Conservation (phyloP, 2,113 vertebrate species). For the Morone saxatilis region DNA sequence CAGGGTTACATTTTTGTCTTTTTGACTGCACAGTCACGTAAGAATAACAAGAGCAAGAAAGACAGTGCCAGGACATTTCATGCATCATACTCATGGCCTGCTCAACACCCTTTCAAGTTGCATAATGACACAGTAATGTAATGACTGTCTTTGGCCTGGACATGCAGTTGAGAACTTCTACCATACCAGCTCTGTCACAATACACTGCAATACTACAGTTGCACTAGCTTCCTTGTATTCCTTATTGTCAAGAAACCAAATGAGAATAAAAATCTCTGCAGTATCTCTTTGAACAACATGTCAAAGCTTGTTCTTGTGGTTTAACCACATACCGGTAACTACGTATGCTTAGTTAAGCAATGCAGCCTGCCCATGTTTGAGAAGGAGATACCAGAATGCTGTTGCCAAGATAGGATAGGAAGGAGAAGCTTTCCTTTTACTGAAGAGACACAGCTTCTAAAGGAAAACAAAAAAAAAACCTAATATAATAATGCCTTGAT, state of each 20-base stretch:
- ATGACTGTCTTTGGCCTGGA: not conserved
- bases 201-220: no score
- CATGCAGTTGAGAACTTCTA: not conserved
- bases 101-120: not conserved
- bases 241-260: not conserved
- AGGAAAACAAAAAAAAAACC: not conserved
- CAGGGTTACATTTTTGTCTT: not conserved
- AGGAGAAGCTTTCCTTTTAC: no score
- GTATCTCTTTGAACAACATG: constrained; percentile 19
- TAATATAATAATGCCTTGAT: not conserved
- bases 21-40: not conserved
- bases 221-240: not conserved
- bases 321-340: constrained; percentile 50
- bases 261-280: not conserved
- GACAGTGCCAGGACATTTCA: not conserved
- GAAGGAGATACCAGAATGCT: not conserved
- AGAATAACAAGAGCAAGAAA: not conserved
- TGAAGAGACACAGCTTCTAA: not conserved
- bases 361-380: not conserved
- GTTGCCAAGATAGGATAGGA: not conserved
- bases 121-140: not conserved
- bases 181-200: not conserved
- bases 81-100: not conserved
- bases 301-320: constrained; percentile 44
- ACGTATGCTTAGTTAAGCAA: not conserved